phyloP scores from a whole-genome alignment of 2,113 vertebrate species.

The Pollachius pollachius region DNA sequence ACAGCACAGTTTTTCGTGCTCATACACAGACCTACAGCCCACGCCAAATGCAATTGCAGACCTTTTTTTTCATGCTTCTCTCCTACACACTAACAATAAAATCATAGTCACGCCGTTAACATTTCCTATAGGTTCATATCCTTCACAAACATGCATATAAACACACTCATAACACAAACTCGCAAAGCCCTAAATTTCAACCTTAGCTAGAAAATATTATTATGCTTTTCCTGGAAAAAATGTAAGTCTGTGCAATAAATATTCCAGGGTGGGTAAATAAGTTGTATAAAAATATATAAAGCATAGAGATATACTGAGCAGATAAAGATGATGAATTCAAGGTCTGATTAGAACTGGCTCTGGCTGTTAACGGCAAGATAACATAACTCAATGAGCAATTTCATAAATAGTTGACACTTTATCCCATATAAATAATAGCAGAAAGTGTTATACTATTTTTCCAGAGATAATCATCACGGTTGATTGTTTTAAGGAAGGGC shows the following conservation, averaged over 20 bases:
- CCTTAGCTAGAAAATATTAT: slow-evolving; percentile 30
- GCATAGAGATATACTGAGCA: slow-evolving; percentile 36
- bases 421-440: slow-evolving; percentile 20
- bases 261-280: slow-evolving; percentile 5
- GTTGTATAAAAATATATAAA: slow-evolving; percentile 41
- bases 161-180: background rate
- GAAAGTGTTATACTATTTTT: background rate
- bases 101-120: too few species aligned
- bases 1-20: too few species aligned
- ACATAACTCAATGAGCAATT: slow-evolving; percentile 17
- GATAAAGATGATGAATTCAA: slow-evolving; percentile 57
- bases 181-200: too few species aligned
- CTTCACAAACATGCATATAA: background rate
- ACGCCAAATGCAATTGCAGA: too few species aligned
- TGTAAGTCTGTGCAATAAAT: slow-evolving; percentile 35
- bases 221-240: slow-evolving; percentile 24
- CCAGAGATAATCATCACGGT: background rate
- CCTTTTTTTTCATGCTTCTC: too few species aligned
- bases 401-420: slow-evolving; percentile 11
- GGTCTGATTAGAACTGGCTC: slow-evolving; percentile 42
- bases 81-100: too few species aligned
- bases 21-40: too few species aligned
- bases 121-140: too few species aligned
- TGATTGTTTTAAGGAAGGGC: background rate
- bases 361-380: slow-evolving; percentile 32